These are phyloP conservation scores for Muschampia staudingeri DNA, from an alignment of 2,888 invertebrate genomes.

Conservation along the genomic window DNA sequence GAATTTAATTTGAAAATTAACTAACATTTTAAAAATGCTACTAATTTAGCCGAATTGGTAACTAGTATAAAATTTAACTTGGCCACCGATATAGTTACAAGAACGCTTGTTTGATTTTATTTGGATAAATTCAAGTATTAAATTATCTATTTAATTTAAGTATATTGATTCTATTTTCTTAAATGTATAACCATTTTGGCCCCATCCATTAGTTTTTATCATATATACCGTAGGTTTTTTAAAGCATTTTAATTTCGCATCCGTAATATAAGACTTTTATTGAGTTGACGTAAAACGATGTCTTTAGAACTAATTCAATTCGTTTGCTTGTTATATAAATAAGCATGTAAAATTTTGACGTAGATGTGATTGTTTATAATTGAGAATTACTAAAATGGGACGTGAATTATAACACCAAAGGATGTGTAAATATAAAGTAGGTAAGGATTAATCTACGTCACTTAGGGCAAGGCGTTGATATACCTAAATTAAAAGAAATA, in stretches of 20 bases:
- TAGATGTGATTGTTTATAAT: slow-evolving; percentile 35
- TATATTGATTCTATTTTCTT: no score
- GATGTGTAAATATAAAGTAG: slow-evolving; percentile 41
- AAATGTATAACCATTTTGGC: no score
- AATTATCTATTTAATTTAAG: no score
- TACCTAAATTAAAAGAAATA: slow-evolving; percentile 6
- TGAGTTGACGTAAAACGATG: no score
- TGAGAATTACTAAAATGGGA: slow-evolving; percentile 13
- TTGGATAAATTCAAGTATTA: neutral
- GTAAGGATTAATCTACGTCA: slow-evolving; percentile 39
- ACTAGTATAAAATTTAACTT: neutral
- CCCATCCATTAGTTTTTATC: no score
- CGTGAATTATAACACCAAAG: slow-evolving; percentile 42
- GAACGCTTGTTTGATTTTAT: neutral
- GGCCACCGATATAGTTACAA: neutral
- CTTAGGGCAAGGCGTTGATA: slow-evolving; percentile 4
- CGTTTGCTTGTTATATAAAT: neutral
- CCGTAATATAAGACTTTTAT: no score
- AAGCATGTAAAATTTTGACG: slow-evolving; percentile 16
- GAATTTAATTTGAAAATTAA: slow-evolving; percentile 27
- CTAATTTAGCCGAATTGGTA: slow-evolving; percentile 12
- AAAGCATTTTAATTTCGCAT: no score
- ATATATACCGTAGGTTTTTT: no score
- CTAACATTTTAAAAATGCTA: neutral
- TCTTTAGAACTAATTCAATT: neutral